phyloP scores from a whole-genome alignment of 2,888 invertebrate species.

The Calephelis perditalis region DNA sequence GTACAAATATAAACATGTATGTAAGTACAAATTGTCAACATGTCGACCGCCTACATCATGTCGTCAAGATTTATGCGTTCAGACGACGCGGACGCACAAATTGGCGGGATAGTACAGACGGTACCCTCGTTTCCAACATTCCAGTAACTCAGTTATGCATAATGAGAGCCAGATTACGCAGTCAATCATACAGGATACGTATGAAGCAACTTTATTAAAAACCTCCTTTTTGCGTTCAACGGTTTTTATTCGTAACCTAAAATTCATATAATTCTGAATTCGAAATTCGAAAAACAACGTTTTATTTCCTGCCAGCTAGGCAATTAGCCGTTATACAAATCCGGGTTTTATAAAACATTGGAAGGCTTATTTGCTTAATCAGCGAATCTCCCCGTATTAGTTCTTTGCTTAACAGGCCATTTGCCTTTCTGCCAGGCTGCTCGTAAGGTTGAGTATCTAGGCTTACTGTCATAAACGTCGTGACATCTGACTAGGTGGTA shows the following conservation, averaged over 20 bases:
- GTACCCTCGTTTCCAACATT: constrained; percentile 40
- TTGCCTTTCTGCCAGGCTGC: too few relatives aligned
- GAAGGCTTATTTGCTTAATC: too few relatives aligned
- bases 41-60: constrained; percentile 69
- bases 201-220: constrained; percentile 17
- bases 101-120: constrained; percentile 56
- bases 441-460: too few relatives aligned
- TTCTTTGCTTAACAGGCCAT: too few relatives aligned
- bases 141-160: constrained; percentile 43
- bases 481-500: too few relatives aligned
- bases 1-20: constrained; percentile 18
- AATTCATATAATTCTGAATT: too few relatives aligned
- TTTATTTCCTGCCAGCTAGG: too few relatives aligned
- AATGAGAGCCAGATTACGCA: constrained; percentile 44
- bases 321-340: too few relatives aligned
- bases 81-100: constrained; percentile 63
- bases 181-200: constrained; percentile 31
- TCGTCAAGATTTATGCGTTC: constrained; percentile 66
- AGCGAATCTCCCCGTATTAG: too few relatives aligned
- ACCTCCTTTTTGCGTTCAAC: not conserved
- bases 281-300: not conserved
- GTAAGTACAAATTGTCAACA: constrained; percentile 61
- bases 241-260: too few relatives aligned
- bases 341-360: too few relatives aligned
- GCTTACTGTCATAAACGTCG: too few relatives aligned